phyloP scores from a whole-genome alignment of 2,113 vertebrate genomes.

The Natator depressus region DNA sequence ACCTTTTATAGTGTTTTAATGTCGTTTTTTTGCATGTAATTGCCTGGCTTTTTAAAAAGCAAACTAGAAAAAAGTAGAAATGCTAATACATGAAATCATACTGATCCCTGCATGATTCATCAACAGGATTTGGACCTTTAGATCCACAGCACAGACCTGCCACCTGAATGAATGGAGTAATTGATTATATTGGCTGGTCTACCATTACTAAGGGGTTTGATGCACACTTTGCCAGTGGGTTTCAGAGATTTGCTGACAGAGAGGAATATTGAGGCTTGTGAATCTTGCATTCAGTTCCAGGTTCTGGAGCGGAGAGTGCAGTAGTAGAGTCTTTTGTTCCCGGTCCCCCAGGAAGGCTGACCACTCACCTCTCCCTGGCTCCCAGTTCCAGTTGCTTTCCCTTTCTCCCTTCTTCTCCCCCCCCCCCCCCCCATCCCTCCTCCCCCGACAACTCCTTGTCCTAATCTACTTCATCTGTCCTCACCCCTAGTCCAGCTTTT shows the following conservation, averaged over 20 bases:
- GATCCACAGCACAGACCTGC: background rate
- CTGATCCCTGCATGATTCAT: background rate
- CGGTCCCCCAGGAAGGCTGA: background rate
- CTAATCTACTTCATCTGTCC: background rate
- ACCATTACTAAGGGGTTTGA: background rate
- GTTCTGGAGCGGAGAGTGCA: background rate
- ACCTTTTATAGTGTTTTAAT: background rate
- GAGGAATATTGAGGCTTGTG: background rate
- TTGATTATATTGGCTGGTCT: background rate
- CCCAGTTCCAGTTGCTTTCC: background rate
- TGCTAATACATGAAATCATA: background rate
- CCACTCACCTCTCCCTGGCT: background rate
- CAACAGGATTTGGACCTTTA: background rate
- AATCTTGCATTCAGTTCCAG: background rate
- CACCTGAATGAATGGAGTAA: background rate
- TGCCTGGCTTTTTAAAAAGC: background rate
- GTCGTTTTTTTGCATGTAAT: background rate
- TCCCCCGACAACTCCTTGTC: background rate
- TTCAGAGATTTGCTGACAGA: background rate
- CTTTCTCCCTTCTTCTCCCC: background rate
- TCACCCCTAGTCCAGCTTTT: background rate
- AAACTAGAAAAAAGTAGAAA: background rate
- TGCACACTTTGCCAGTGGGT: background rate
- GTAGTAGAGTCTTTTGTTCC: background rate
- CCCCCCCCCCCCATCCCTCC: rapidly evolving